Conservation (phyloP, 2,888 invertebrate species). For the Parthenolecanium corni region DNA sequence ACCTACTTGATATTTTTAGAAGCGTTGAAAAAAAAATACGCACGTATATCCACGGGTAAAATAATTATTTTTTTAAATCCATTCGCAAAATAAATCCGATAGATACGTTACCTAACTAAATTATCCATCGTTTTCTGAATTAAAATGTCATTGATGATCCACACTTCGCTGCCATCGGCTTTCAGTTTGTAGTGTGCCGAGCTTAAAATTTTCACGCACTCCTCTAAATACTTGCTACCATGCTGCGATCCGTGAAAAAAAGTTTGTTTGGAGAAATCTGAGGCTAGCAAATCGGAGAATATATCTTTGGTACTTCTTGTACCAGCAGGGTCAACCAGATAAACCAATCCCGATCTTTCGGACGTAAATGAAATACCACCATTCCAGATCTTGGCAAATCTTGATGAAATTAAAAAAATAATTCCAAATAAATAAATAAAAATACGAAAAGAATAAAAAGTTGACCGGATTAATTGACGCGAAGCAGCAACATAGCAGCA, state of each 20-base stretch:
- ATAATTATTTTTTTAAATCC: too few species aligned
- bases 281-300: constrained; percentile 66
- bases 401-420: constrained; percentile 36
- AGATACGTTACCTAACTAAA: constrained; percentile 56
- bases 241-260: constrained; percentile 68
- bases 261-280: constrained; percentile 68
- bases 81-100: too few species aligned
- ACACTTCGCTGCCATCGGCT: constrained; percentile 42
- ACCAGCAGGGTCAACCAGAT: constrained; percentile 77
- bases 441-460: background rate
- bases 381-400: constrained; percentile 80
- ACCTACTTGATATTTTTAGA: too few species aligned
- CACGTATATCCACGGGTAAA: too few species aligned
- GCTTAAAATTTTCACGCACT: constrained; percentile 60
- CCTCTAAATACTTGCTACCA: constrained; percentile 60
- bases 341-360: constrained; percentile 73
- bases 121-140: constrained; percentile 77
- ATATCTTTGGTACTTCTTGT: constrained; percentile 78
- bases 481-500: too few species aligned
- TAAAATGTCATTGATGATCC: constrained; percentile 69
- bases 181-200: constrained; percentile 70
- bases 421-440: background rate
- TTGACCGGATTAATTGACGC: too few species aligned
- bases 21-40: too few species aligned
- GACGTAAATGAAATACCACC: constrained; percentile 75